These are phyloP conservation scores for Synanthedon myopaeformis DNA, from an alignment of 2,888 invertebrate genomes.

Conservation along the genomic window DNA sequence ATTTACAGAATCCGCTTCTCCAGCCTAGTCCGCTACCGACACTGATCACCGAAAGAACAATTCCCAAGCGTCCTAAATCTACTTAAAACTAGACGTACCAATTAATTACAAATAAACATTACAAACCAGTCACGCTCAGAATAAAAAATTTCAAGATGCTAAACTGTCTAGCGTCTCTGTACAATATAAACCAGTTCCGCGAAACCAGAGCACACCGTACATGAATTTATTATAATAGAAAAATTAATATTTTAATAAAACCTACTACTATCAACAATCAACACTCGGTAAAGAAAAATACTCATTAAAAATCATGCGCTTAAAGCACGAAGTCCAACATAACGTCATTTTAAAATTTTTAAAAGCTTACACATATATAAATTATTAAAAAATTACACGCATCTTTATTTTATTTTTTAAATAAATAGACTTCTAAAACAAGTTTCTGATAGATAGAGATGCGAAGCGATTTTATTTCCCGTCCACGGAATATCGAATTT, in stretches of 20 bases:
- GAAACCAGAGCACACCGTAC: too few species aligned
- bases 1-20: conserved; percentile 5
- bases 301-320: conserved; percentile 58
- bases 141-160: not conserved
- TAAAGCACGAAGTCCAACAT: conserved; percentile 52
- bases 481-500: conserved; percentile 36
- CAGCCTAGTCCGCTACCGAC: conserved; percentile 28
- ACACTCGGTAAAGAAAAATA: conserved; percentile 48
- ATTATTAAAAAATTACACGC: conserved; percentile 25
- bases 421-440: not conserved
- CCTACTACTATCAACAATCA: conserved; percentile 34
- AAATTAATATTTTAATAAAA: conserved; percentile 50
- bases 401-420: not conserved
- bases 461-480: conserved; percentile 22
- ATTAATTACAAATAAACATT: too few species aligned
- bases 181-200: not conserved
- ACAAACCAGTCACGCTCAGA: too few species aligned
- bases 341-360: conserved; percentile 37
- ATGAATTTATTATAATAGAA: conserved; percentile 1
- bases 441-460: not conserved
- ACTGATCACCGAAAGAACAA: conserved; percentile 10
- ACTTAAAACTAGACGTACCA: too few species aligned
- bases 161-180: not conserved
- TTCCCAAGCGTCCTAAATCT: not conserved
- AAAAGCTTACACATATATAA: conserved; percentile 14